Evolutionary conservation across 1,140 invertebrate species (phyloP).

Genomic region (Halictus rubicundus): DNA sequence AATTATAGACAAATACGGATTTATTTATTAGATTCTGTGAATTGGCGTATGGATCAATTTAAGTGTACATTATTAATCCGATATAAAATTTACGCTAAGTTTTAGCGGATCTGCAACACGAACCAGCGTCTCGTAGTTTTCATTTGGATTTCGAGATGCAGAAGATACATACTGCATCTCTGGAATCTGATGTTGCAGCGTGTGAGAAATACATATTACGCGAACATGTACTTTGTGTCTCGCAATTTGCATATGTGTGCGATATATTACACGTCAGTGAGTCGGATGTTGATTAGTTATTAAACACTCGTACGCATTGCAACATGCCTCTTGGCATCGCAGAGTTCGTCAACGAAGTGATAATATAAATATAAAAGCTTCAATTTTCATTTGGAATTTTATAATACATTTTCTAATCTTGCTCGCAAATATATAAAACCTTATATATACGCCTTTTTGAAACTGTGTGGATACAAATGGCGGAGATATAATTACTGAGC

Average conservation of each 20-base stretch:
- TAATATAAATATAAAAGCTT: background rate
- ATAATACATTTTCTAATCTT: too few relatives aligned
- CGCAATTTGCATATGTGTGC: constrained; percentile 41
- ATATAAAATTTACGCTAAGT: background rate
- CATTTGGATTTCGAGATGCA: constrained; percentile 24
- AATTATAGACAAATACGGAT: too few relatives aligned
- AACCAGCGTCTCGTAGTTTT: constrained; percentile 47
- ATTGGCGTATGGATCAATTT: too few relatives aligned
- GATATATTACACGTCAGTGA: constrained; percentile 8
- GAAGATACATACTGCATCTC: constrained; percentile 24
- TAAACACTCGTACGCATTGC: constrained; percentile 11
- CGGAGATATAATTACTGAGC: background rate
- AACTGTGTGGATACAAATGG: too few relatives aligned
- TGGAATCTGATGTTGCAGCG: constrained; percentile 2
- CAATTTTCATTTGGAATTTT: background rate
- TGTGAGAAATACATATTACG: constrained; percentile 43
- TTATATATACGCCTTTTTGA: too few relatives aligned
- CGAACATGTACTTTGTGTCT: constrained; percentile 41
- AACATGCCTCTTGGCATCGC: too few relatives aligned
- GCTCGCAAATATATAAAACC: too few relatives aligned
- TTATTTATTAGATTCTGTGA: too few relatives aligned
- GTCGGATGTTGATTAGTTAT: constrained; percentile 44
- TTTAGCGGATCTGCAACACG: background rate
- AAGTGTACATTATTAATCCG: background rate
- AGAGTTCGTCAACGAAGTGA: too few relatives aligned